Base-by-base conservation (phyloP, 2,888 invertebrate species). In the Ormyrus pomaceus region DNA sequence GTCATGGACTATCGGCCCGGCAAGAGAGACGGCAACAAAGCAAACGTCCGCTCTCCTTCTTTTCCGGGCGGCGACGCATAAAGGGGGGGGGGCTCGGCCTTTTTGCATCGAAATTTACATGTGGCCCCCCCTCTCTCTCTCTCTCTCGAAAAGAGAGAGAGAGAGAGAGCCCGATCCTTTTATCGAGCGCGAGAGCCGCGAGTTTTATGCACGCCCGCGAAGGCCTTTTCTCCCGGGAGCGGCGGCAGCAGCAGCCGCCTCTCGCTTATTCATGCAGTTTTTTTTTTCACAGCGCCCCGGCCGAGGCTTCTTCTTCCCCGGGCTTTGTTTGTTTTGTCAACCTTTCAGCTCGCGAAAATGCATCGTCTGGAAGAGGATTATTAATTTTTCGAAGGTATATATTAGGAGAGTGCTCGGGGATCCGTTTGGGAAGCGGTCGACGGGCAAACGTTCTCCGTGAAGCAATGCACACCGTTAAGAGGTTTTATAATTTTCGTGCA, bases 141-240 rank as follows among this genome's bases (percentile, higher is more conserved):
- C n/a, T n/a, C n/a, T n/a, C n/a, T n/a, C n/a, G 0, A 19, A 19
- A 0, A 19, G 0, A 19, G 19, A 19, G 19, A 19, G 19, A 19
- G 19, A 19, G 19, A 19, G 19, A 19, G 19, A 19, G 19, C 0
- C 1, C 19, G 19, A 19, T 56, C 13, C 13, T 56, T 58, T 48
- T 58, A n/a, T 13, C 56, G 13, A 58, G n/a, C 70, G 51, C 51
- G 9, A 8, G 51, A 65, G 19, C 51, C 8, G 51, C 58, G 50
- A 65, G 50, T 65, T 74, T 74, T 65, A 65, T 66, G 56, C 34
- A 62, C 61, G 10, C 48, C 11, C 59, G 56, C 58, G 58, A 70
- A 58, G 34, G 53, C 70, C 55, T 70, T 58, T 48, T 70, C 10
- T 46, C 10, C 19, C 19, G 19, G 19, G 19, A 19, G 19, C 19